Conservation (phyloP, 2,888 invertebrate genomes). For the Habrosyne pyritoides region DNA sequence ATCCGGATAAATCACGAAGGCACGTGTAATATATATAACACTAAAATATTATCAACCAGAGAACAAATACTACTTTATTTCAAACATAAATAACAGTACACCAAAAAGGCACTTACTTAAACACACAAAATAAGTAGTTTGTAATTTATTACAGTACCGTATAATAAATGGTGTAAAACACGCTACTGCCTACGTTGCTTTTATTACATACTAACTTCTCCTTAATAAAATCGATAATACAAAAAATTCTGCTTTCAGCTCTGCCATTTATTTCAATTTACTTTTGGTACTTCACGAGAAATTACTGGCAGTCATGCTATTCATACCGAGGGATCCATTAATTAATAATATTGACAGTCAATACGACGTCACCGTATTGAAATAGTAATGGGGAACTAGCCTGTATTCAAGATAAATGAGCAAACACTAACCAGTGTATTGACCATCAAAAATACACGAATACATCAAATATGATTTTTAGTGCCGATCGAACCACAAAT, state of each 20-base stretch:
- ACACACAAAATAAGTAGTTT: not conserved
- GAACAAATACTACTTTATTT: conserved; percentile 1
- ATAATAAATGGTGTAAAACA: not conserved
- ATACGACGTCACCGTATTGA: not conserved
- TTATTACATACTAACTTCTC: not conserved
- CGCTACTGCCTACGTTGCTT: not conserved
- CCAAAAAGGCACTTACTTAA: not conserved
- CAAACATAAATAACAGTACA: not conserved
- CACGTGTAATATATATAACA: no score
- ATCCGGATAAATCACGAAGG: no score
- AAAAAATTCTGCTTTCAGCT: not conserved
- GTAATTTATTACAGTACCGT: not conserved
- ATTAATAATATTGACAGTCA: not conserved
- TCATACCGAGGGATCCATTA: not conserved
- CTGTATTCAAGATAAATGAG: no score
- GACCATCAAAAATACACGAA: no score
- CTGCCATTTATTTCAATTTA: not conserved
- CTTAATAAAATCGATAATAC: not conserved
- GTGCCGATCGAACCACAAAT: no score
- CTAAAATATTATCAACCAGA: no score
- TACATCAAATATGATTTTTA: no score
- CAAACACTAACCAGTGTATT: no score
- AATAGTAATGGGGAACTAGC: no score
- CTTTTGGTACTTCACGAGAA: not conserved
- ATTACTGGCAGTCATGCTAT: not conserved